Conservation (phyloP, 2,797 vertebrate genomes). For the Eurystomus glaucurus region DNA sequence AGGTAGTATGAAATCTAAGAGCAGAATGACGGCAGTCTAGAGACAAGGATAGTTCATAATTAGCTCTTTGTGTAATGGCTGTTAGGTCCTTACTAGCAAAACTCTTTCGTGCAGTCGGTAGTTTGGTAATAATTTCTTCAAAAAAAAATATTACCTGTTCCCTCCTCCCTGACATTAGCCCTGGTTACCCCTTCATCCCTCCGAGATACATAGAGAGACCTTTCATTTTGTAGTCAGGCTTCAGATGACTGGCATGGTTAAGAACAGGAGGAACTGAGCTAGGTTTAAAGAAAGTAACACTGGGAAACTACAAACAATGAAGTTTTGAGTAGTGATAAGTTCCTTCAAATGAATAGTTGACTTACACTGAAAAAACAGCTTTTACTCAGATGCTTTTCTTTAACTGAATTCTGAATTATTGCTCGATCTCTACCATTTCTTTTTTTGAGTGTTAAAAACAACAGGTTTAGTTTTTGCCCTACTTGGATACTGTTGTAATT, state of each 20-base stretch:
- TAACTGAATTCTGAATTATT: neutral
- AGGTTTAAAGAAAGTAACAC: neutral
- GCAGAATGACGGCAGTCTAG: neutral
- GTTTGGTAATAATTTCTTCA: neutral
- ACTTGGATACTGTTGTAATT: neutral
- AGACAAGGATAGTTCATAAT: neutral
- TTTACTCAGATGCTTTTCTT: neutral
- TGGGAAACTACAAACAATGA: neutral
- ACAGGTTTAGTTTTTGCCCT: neutral
- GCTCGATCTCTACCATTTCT: neutral
- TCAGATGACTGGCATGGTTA: rapidly evolving
- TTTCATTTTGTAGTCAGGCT: neutral
- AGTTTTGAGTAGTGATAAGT: neutral
- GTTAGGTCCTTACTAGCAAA: neutral
- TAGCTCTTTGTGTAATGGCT: neutral
- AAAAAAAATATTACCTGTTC: neutral
- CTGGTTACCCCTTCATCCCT: neutral
- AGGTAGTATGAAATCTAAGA: neutral
- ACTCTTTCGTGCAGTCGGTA: neutral
- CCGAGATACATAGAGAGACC: neutral
- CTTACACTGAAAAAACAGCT: neutral
- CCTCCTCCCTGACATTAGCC: neutral
- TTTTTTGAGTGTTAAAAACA: neutral
- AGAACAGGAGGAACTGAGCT: neutral
- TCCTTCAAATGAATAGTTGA: neutral